Percentiles rank a stretch among this genome's conserved stretches.
Conservation (phyloP, 2,113 vertebrate genomes). For the Paedocypris sp. region DNA sequence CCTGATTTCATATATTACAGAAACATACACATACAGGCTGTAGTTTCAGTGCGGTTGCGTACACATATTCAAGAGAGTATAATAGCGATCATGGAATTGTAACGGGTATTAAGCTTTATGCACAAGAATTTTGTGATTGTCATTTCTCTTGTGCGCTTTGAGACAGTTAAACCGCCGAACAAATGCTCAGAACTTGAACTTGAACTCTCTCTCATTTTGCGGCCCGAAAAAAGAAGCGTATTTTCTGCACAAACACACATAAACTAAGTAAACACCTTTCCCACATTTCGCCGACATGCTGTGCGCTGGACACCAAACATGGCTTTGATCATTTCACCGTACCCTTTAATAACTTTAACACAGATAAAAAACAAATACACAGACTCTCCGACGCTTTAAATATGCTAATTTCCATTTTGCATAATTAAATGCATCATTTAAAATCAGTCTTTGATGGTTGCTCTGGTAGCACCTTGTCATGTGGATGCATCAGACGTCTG, state of each 20-base stretch:
- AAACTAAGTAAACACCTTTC: too few species aligned
- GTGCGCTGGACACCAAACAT: neutral
- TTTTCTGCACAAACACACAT: neutral
- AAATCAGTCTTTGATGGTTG: slow-evolving; percentile 59
- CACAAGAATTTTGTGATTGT: too few species aligned
- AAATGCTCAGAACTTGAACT: too few species aligned
- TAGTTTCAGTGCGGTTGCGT: too few species aligned
- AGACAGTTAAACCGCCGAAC: too few species aligned
- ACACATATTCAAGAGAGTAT: too few species aligned
- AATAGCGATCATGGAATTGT: too few species aligned
- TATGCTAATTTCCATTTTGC: slow-evolving; percentile 35
- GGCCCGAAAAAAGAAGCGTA: too few species aligned
- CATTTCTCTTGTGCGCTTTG: too few species aligned
- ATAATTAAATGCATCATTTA: slow-evolving; percentile 57
- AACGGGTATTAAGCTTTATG: too few species aligned
- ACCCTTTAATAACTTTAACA: slow-evolving; percentile 3
- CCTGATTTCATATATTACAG: too few species aligned
- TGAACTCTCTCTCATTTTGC: slow-evolving; percentile 52
- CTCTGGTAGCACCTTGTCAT: slow-evolving; percentile 52
- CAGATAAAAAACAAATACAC: slow-evolving; percentile 14
- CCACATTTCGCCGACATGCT: neutral
- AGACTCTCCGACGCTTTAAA: neutral
- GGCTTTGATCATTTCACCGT: slow-evolving; percentile 4
- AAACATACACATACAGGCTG: too few species aligned
- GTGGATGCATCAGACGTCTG: slow-evolving; percentile 43